Percentiles rank a stretch among this genome's conserved stretches.
phyloP scores from a whole-genome alignment of 2,888 invertebrate genomes.

The Phrixothrix hirtus region DNA sequence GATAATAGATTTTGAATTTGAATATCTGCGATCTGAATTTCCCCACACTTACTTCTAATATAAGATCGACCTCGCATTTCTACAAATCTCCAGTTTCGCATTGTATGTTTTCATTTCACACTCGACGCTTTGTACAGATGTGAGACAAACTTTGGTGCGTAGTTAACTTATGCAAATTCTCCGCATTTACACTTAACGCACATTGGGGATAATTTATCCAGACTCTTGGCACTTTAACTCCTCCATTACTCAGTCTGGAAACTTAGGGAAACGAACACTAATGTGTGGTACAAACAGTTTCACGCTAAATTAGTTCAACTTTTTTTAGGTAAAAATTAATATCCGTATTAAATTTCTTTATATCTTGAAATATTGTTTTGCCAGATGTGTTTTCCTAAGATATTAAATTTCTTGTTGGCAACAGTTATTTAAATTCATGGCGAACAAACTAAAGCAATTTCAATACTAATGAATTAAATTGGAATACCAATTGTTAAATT shows the following conservation, averaged over 20 bases:
- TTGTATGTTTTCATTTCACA: constrained; percentile 21
- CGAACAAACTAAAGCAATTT: too few relatives aligned
- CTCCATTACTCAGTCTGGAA: constrained; percentile 42
- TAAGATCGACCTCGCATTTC: constrained; percentile 32
- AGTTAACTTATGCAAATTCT: constrained; percentile 41
- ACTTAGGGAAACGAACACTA: constrained; percentile 36
- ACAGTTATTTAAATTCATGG: neutral
- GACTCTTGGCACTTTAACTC: constrained; percentile 40
- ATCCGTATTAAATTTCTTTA: constrained; percentile 7
- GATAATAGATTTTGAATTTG: constrained; percentile 28
- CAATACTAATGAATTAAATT: too few relatives aligned
- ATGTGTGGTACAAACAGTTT: constrained; percentile 33
- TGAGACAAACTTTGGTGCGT: constrained; percentile 35
- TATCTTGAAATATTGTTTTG: too few relatives aligned
- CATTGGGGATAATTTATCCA: constrained; percentile 43
- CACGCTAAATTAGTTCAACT: constrained; percentile 19
- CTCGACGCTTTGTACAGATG: constrained; percentile 25
- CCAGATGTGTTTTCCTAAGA: neutral
- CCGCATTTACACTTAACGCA: constrained; percentile 44
- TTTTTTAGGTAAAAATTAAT: constrained; percentile 9
- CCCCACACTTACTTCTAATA: constrained; percentile 14
- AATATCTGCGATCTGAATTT: constrained; percentile 20
- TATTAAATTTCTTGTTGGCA: neutral
- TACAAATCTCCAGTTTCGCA: constrained; percentile 21
- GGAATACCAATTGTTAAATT: too few relatives aligned